Evolutionary conservation across 2,797 vertebrate genomes (phyloP).

Genomic region (Catostomus latipinnis): DNA sequence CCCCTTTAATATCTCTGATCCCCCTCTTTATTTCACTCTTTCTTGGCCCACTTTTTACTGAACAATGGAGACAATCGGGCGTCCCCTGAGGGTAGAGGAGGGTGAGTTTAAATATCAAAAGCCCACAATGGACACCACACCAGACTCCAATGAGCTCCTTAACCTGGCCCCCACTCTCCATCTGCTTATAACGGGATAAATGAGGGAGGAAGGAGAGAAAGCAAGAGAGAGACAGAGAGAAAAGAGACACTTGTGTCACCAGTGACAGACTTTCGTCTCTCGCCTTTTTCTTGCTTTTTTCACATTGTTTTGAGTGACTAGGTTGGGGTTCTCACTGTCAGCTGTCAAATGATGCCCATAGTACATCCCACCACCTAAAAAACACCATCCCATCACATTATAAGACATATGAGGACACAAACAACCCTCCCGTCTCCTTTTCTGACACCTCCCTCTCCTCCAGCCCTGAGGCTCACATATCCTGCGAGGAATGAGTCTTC

Average conservation of each 20-base stretch:
- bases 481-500: constrained; percentile 50
- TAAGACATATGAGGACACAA: constrained; percentile 37
- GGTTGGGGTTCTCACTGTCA: constrained; percentile 50
- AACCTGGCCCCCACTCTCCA: constrained; percentile 68
- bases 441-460: constrained; percentile 17
- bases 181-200: constrained; percentile 71
- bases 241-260: constrained; percentile 8
- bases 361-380: neutral
- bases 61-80: constrained; percentile 77
- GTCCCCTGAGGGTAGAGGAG: constrained; percentile 69
- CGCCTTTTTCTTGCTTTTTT: constrained; percentile 42
- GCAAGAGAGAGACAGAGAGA: constrained; percentile 39
- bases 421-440: constrained; percentile 33
- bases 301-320: constrained; percentile 56
- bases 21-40: constrained; percentile 62
- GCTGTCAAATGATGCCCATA: constrained; percentile 38
- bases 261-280: constrained; percentile 50
- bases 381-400: constrained; percentile 17
- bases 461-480: constrained; percentile 50
- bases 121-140: constrained; percentile 59
- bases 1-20: constrained; percentile 57
- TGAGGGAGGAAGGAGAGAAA: constrained; percentile 39
- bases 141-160: constrained; percentile 64
- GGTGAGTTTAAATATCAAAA: constrained; percentile 76
- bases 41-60: constrained; percentile 74